phyloP scores from a whole-genome alignment of 1,140 invertebrate genomes.

The Drosophila willistoni region DNA sequence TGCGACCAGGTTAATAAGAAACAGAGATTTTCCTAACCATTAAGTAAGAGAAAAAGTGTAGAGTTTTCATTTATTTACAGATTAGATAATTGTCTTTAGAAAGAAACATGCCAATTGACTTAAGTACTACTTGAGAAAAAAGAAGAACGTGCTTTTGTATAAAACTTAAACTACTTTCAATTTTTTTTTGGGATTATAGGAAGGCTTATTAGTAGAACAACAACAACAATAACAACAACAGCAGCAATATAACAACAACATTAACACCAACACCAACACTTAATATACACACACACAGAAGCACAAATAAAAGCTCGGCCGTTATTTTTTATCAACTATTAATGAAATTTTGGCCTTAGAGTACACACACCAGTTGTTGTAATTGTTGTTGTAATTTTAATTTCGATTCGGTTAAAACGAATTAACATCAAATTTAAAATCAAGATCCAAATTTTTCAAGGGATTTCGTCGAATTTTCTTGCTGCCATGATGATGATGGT shows the following conservation, averaged over 20 bases:
- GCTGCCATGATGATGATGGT: slow-evolving; percentile 82
- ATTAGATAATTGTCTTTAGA: slow-evolving; percentile 24
- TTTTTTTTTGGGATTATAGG: slow-evolving; percentile 18
- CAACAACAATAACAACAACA: slow-evolving; percentile 38
- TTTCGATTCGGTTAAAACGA: slow-evolving; percentile 73
- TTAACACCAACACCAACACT: slow-evolving; percentile 39
- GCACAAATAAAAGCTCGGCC: slow-evolving; percentile 39
- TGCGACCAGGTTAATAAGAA: slow-evolving; percentile 45
- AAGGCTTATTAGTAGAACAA: slow-evolving; percentile 34
- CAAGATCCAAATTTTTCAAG: slow-evolving; percentile 82
- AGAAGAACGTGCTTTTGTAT: slow-evolving; percentile 46
- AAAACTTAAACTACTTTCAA: slow-evolving; percentile 33
- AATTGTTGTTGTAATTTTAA: slow-evolving; percentile 44
- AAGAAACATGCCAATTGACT: slow-evolving; percentile 70
- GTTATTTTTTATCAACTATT: slow-evolving; percentile 26
- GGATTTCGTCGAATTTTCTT: slow-evolving; percentile 80
- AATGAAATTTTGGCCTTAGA: not conserved
- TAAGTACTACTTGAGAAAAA: slow-evolving; percentile 22
- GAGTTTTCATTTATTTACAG: slow-evolving; percentile 19
- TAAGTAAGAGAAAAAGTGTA: not conserved
- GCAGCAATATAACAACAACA: slow-evolving; percentile 6
- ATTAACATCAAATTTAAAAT: slow-evolving; percentile 83
- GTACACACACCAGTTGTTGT: slow-evolving; percentile 62
- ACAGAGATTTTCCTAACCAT: not conserved
- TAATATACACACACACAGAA: slow-evolving; percentile 31